Evolutionary conservation across 1,140 invertebrate genomes (phyloP).

Genomic region (Philotrypesis tridentata): DNA sequence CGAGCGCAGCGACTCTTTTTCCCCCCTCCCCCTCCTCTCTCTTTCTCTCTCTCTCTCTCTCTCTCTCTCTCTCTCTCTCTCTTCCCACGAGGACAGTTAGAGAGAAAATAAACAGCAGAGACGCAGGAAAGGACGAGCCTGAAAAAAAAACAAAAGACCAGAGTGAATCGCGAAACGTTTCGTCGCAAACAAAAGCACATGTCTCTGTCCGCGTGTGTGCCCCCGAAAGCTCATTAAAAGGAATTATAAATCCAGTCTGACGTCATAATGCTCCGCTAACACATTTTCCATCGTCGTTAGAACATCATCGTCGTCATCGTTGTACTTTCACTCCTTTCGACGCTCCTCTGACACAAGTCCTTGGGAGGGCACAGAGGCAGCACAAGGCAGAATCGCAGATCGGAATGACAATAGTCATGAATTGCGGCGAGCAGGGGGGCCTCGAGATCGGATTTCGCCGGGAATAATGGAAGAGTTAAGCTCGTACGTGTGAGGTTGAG

Average conservation of each 20-base stretch:
- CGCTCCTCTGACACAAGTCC: neutral
- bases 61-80: no score
- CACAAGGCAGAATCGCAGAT: no score
- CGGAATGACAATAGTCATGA: neutral
- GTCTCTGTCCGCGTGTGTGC: neutral
- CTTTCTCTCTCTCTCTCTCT: no score
- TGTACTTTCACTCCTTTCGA: neutral
- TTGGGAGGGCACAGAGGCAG: neutral
- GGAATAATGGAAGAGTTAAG: no score
- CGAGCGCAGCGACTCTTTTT: no score
- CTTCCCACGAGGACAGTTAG: neutral
- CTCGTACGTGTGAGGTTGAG: no score
- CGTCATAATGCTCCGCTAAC: constrained; percentile 28
- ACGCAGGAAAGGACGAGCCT: neutral
- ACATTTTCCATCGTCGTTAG: constrained; percentile 4
- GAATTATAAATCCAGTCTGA: neutral
- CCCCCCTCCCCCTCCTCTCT: no score
- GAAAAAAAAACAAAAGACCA: neutral
- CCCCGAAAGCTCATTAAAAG: constrained; percentile 14
- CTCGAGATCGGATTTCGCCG: neutral
- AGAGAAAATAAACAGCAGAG: neutral
- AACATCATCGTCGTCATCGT: neutral
- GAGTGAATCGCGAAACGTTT: neutral
- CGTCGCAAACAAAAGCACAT: neutral
- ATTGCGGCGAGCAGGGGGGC: neutral